phyloP scores from a whole-genome alignment of 2,113 vertebrate species.

The Grammomys dolichurus region DNA sequence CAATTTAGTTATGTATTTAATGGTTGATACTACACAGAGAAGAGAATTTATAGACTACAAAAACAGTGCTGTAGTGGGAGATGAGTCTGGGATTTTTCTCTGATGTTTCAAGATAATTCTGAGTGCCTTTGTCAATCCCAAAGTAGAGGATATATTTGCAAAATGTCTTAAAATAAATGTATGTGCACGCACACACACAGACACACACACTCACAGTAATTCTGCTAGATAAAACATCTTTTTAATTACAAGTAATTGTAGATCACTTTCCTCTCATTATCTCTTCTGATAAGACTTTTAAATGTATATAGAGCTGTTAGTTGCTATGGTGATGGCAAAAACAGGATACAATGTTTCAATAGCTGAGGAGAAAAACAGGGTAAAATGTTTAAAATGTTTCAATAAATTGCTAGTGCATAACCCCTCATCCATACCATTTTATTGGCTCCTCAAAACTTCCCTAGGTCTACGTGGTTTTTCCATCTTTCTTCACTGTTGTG shows the following conservation, averaged over 20 bases:
- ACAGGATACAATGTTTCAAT: no score
- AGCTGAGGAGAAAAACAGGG: neutral
- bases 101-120: neutral
- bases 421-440: neutral
- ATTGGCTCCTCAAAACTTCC: neutral
- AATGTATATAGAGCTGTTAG: neutral
- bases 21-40: neutral
- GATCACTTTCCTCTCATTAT: neutral
- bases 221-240: neutral
- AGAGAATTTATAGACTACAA: neutral
- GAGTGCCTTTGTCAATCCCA: neutral
- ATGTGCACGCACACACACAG: no score
- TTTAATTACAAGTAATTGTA: neutral
- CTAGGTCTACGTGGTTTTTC: neutral
- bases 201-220: no score
- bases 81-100: neutral
- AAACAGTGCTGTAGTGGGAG: neutral
- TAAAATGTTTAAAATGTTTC: neutral
- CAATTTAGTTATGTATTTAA: neutral
- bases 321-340: neutral
- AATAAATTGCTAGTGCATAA: neutral
- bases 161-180: neutral
- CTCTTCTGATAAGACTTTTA: neutral
- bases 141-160: neutral
- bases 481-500: neutral